phyloP scores from a whole-genome alignment of 53 echinoderm and acorn worm genomes.

The Stichopus horrens region DNA sequence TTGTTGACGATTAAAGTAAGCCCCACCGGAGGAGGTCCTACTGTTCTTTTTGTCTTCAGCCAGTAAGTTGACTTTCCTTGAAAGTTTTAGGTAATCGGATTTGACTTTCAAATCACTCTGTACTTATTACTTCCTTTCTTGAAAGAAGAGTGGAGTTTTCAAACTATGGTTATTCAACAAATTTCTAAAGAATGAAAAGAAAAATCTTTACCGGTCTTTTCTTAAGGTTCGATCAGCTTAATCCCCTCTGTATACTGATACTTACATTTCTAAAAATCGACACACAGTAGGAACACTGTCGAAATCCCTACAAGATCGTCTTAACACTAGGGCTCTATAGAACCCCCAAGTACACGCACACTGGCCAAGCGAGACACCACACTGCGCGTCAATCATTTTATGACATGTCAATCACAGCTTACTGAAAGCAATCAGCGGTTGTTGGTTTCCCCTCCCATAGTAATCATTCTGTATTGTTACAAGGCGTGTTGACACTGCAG shows the following conservation, averaged over 20 bases:
- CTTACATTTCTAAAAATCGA: background rate
- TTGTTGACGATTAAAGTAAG: no score
- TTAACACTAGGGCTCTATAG: background rate
- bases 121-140: background rate
- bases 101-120: background rate
- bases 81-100: slow-evolving; percentile 25
- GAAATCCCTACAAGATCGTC: background rate
- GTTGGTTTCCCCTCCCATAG: slow-evolving; percentile 12
- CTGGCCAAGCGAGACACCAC: background rate
- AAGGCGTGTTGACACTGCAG: background rate
- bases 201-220: background rate
- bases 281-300: background rate
- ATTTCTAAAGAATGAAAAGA: background rate
- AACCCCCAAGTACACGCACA: no score
- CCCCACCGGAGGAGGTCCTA: no score
- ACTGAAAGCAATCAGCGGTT: slow-evolving; percentile 17
- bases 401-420: slow-evolving; percentile 7
- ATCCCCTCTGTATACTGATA: background rate
- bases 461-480: slow-evolving; percentile 33
- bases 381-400: slow-evolving; percentile 22
- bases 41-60: background rate
- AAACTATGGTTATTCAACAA: background rate
- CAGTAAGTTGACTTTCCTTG: background rate
- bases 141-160: background rate
- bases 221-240: background rate